Base-by-base conservation (phyloP, 2,113 vertebrate genomes). In the Clarias magur region DNA sequence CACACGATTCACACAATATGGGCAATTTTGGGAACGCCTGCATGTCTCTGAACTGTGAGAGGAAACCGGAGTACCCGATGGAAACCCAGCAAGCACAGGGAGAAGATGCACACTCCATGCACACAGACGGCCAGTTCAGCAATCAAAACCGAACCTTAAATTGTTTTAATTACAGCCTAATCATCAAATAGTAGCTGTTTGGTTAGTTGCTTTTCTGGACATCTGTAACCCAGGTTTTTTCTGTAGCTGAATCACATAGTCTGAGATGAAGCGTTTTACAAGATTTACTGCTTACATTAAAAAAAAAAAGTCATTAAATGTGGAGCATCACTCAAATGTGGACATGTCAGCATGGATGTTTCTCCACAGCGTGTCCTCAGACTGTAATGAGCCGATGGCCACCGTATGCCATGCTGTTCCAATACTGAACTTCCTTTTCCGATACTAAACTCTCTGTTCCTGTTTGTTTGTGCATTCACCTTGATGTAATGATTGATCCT, bases 401-500 rank as follows among this genome's bases (percentile, higher is more conserved):
- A 60, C 30, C 62, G 70, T 83, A 42, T 10, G 57, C 54, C 11
- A 42, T 70, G 65, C 60, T 68, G 65, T 16, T 23, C 73, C 23
- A 13, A 25, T 75, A 75, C 9, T 53, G 34, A 73, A 38, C 34
- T 4, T 75, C 48, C 34, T 48, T 2, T 42, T 48, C 34, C 72
- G 79, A 84, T 67, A 88, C 63, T 21, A n/a, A 84, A 86, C 78
- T 57, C 48, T 86, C 86, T 88, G 85, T 84, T 78, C 86, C 83
- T 85, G 62, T 88, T 57, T 67, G 56, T 87, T 75, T 81, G 10
- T 73, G 83, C 38, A 87, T 89, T 90, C 90, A 96, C 96, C 95
- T 94, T 93, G 91, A 96, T 95, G 84, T 96, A 96, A 94, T 96
- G 95, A 92, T 94, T 92, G 91, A 96, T 96, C 91, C 96, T 93